Evolutionary conservation across 2,113 vertebrate species (phyloP).

Genomic region (Phaethornis superciliosus): DNA sequence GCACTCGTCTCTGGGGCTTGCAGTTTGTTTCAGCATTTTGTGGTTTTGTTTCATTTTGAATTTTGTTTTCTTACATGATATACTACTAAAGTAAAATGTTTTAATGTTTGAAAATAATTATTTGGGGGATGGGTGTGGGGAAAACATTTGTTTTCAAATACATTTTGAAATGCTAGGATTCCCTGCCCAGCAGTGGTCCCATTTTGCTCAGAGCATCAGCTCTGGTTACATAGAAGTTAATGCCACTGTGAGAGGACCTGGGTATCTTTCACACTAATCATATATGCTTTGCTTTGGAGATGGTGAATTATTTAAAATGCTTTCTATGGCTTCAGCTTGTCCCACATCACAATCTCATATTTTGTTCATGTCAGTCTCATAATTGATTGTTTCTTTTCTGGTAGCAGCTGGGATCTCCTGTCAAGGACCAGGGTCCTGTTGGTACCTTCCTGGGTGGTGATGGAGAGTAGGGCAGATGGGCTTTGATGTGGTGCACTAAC

Average conservation of each 20-base stretch:
- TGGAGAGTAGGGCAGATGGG: not conserved
- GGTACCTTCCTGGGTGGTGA: not conserved
- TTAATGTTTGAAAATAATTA: constrained; percentile 20
- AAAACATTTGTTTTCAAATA: not conserved
- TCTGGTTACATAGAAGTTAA: not conserved
- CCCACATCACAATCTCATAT: not conserved
- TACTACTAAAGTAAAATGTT: not conserved
- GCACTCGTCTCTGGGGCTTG: not conserved
- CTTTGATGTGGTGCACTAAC: not conserved
- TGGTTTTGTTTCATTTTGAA: constrained; percentile 13
- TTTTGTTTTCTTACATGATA: not conserved
- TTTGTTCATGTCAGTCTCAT: not conserved
- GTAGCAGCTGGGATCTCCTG: not conserved
- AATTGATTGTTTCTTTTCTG: constrained; percentile 11
- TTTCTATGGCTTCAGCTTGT: not conserved
- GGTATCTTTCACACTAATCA: not conserved
- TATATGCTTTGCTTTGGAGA: not conserved
- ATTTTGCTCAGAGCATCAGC: not conserved
- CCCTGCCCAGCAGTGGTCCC: not conserved
- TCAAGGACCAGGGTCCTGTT: not conserved
- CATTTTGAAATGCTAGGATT: not conserved
- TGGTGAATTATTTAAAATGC: constrained; percentile 40
- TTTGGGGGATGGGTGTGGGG: accelerated
- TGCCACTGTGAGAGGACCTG: not conserved
- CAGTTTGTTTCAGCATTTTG: constrained; percentile 21